Percentiles rank a stretch among this genome's conserved stretches.
These are phyloP conservation scores for Pyrgilauda ruficollis DNA, from an alignment of 2,113 vertebrate species.

Conservation along the genomic window DNA sequence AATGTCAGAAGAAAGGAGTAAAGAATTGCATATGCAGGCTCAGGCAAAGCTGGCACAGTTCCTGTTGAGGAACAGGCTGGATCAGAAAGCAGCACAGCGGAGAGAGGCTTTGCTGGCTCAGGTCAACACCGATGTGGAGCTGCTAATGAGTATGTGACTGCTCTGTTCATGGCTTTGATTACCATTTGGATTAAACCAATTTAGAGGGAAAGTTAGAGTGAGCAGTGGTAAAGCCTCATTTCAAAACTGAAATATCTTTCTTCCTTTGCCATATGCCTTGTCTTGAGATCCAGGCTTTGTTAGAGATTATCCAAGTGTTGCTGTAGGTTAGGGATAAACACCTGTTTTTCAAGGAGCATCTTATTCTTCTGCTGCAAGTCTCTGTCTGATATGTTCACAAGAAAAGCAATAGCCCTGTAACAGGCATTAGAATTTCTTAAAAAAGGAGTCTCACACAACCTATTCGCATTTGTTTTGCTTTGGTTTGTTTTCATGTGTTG, in stretches of 20 bases:
- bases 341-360: not conserved
- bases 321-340: not conserved
- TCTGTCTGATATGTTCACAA: not conserved
- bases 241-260: not conserved
- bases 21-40: conserved; percentile 76
- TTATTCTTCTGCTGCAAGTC: not conserved
- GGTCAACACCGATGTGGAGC: conserved; percentile 82
- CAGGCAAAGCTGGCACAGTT: conserved; percentile 80
- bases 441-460: not conserved
- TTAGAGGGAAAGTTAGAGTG: not conserved
- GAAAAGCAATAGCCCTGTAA: not conserved
- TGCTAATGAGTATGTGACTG: conserved; percentile 77
- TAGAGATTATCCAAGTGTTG: not conserved
- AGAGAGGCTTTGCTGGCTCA: conserved; percentile 79
- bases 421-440: not conserved
- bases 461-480: not conserved
- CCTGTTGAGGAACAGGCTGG: conserved; percentile 72
- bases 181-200: not conserved
- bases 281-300: not conserved
- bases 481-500: not conserved
- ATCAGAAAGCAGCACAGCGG: conserved; percentile 70
- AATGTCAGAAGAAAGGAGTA: conserved; percentile 77
- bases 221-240: not conserved
- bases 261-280: not conserved
- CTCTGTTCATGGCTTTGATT: not conserved